Evolutionary conservation across 2,113 vertebrate genomes (phyloP).

Genomic region (Rhea pennata): DNA sequence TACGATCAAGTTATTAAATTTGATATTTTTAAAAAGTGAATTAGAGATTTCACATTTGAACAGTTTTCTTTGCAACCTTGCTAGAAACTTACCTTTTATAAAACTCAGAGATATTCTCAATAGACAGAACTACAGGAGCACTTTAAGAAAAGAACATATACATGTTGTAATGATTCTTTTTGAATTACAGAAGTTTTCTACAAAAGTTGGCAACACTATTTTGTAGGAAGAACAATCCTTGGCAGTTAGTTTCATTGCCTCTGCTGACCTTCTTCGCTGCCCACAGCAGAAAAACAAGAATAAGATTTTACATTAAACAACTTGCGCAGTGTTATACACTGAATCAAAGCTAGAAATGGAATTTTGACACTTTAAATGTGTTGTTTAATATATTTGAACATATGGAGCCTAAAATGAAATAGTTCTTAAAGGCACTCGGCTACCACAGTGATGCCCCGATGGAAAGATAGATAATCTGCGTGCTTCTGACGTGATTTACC

Average conservation of each 20-base stretch:
- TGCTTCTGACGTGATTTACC: neutral
- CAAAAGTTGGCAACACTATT: neutral
- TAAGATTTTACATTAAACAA: constrained; percentile 20
- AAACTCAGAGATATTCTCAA: neutral
- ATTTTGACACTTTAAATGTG: constrained; percentile 35
- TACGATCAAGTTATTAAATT: neutral
- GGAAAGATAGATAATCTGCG: neutral
- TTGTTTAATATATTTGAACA: constrained; percentile 29
- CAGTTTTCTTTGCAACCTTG: neutral
- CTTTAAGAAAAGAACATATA: neutral
- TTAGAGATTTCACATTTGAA: neutral
- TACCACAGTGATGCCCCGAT: neutral
- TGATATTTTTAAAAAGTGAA: neutral
- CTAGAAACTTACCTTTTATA: neutral
- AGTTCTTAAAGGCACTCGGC: constrained; percentile 2
- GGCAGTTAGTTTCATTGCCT: neutral
- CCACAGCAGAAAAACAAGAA: constrained; percentile 10
- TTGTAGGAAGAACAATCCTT: neutral
- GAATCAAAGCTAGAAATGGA: constrained; percentile 31
- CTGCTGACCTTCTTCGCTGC: constrained; percentile 1
- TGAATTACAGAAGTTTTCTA: neutral
- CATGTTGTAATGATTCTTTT: neutral
- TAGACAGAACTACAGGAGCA: neutral
- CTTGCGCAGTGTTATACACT: neutral
- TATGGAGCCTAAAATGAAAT: neutral